Conservation (phyloP, 2,797 vertebrate species). For the Acropternis orthonyx region DNA sequence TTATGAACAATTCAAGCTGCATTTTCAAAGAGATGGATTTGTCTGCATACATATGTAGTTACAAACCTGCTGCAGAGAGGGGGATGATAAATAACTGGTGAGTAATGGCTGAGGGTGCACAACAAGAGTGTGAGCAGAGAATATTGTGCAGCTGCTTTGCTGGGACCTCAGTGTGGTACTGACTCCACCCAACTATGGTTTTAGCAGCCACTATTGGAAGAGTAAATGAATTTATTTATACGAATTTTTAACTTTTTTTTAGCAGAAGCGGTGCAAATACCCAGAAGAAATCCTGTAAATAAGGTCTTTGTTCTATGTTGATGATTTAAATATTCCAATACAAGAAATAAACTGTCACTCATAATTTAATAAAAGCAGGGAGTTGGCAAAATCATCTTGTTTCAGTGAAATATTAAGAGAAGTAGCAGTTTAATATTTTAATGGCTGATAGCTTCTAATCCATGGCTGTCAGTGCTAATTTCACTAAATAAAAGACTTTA, state of each 20-base stretch:
- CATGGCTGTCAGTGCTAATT: conserved; percentile 47
- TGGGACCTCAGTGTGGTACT: not conserved
- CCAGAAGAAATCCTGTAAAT: not conserved
- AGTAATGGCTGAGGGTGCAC: not conserved
- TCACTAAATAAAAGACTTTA: not conserved
- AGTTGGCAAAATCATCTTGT: not conserved
- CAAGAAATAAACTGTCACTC: not conserved
- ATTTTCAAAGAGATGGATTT: not conserved
- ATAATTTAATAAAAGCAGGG: not conserved
- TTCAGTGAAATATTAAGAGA: conserved; percentile 12
- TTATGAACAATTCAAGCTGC: not conserved
- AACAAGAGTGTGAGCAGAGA: not conserved
- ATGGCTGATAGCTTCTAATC: conserved; percentile 50
- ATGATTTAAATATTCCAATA: not conserved
- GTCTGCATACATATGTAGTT: not conserved
- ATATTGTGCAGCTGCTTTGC: not conserved
- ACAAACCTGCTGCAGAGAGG: not conserved
- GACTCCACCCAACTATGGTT: not conserved
- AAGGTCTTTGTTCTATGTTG: not conserved
- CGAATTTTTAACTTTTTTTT: not conserved
- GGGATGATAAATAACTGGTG: not conserved
- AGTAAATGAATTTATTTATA: not conserved
- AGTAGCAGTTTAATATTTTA: conserved; percentile 25
- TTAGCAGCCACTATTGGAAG: not conserved
- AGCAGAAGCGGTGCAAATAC: not conserved